phyloP scores from a whole-genome alignment of 2,888 invertebrate genomes.

The Melipona bicolor region DNA sequence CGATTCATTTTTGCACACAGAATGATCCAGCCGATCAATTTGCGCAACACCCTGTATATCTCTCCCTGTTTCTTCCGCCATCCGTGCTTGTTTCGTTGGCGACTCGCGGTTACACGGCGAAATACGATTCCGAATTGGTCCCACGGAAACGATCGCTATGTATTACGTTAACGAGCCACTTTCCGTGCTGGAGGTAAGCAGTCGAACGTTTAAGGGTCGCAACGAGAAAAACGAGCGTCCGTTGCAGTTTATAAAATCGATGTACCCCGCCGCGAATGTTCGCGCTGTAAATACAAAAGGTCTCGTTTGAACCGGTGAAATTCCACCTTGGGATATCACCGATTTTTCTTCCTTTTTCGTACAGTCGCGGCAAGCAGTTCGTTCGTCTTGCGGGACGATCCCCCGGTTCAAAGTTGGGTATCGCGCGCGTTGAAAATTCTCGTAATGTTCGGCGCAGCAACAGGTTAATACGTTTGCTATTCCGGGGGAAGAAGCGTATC shows the following conservation, averaged over 20 bases:
- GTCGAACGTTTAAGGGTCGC: neutral
- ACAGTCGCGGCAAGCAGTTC: neutral
- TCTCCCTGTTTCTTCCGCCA: neutral
- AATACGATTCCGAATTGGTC: conserved; percentile 1
- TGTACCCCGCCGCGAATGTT: neutral
- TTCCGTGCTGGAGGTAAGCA: neutral
- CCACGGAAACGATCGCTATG: neutral
- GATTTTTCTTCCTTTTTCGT: neutral
- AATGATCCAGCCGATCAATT: no score
- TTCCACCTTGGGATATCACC: neutral
- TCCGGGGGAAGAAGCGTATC: neutral
- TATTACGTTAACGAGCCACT: conserved; percentile 13
- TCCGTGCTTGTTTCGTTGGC: neutral
- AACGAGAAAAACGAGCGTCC: neutral
- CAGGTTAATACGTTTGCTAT: conserved; percentile 21
- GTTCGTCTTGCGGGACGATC: neutral
- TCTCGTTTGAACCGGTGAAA: neutral
- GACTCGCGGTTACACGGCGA: neutral
- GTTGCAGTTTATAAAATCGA: conserved; percentile 1
- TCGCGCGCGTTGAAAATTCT: conserved; percentile 4
- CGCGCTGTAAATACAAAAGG: neutral
- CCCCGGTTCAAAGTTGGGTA: neutral
- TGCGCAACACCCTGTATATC: no score
- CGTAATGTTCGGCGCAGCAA: conserved; percentile 9
- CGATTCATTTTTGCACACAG: no score